Conservation (phyloP, 2,797 vertebrate species). For the Darevskia mixta region DNA sequence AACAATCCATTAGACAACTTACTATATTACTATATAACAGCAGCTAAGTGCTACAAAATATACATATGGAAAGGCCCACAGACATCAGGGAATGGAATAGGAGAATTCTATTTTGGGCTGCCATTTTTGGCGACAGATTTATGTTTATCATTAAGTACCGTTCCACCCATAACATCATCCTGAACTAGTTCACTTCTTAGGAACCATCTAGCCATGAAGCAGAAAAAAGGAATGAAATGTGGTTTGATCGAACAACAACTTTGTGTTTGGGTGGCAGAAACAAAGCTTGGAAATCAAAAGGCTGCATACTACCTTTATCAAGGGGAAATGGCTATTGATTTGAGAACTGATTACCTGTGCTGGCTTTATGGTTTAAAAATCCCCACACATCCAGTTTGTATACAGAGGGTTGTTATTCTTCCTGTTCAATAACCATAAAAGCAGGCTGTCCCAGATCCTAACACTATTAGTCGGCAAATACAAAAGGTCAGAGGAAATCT, state of each 20-base stretch:
- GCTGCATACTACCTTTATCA: slow-evolving; percentile 35
- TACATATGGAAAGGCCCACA: too few species aligned
- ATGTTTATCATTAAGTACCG: not conserved
- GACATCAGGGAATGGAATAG: not conserved
- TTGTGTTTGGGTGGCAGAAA: slow-evolving; percentile 30
- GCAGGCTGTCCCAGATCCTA: slow-evolving; percentile 47
- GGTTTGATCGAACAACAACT: slow-evolving; percentile 52
- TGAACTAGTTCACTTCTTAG: not conserved
- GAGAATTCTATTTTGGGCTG: not conserved
- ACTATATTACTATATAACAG: too few species aligned
- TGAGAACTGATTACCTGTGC: slow-evolving; percentile 52
- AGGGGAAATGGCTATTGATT: slow-evolving; percentile 63
- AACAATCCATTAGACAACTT: too few species aligned
- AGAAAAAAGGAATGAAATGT: not conserved
- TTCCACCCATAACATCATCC: not conserved
- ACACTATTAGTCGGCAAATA: slow-evolving; percentile 12
- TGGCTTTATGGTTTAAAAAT: slow-evolving; percentile 44
- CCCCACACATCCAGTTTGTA: slow-evolving; percentile 25
- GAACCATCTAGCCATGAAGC: slow-evolving; percentile 4
- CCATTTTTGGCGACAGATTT: not conserved
- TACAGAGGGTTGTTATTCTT: slow-evolving; percentile 51
- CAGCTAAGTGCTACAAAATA: too few species aligned
- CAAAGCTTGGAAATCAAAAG: not conserved
- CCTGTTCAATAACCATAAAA: slow-evolving; percentile 38
- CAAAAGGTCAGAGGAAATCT: slow-evolving; percentile 31